Evolutionary conservation across 1,140 invertebrate species (phyloP), one percentile per base, ranked within the genome.

Genomic region (Lanistes nyassanus): DNA sequence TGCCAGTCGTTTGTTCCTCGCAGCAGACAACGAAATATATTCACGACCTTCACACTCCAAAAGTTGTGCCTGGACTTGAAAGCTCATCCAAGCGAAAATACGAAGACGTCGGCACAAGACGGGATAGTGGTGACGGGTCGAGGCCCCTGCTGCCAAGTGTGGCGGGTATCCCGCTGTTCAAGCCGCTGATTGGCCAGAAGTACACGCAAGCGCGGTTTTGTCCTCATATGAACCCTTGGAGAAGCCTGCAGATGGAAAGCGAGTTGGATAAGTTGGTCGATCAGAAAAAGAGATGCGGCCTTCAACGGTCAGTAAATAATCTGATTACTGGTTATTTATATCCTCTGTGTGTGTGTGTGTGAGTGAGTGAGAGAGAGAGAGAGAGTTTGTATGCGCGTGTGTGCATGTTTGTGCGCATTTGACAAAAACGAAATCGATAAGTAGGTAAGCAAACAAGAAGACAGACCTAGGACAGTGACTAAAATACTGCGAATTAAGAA

Each of bases 171-270:
- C 72, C 72, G 26, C 36, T 65, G 29, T 74, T 64, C 60, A 74
- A 65, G 62, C 72, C 72, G 11, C 72, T 74, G 31, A 55, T 74
- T 34, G 72, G 72, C 11, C 60, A 74, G 31, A 66, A 51, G 72
- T 74, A 74, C 72, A 53, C 60, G 26, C 26, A 65, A 0, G 39
- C 37, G 5, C 60, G 60, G 9, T 66, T 74, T 60, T 74, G 36
- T 36, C 72, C 72, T 53, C n/a, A 36, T 13, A 65, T 65, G 60
- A 74, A 74, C 42, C 72, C 72, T 34, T 53, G 60, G 55, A 39
- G 72, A 16, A 74, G 72, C n/a, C 62, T 74, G 60, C 72, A 74
- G 62, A 23, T 74, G 60, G 72, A 74, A 13, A 74, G 72, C 47
- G 72, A 74, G 42, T 42, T 65, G 39, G 47, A 34, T 21, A 53